Conservation (phyloP, 2,797 vertebrate species). For the Coregonus suidteri region DNA sequence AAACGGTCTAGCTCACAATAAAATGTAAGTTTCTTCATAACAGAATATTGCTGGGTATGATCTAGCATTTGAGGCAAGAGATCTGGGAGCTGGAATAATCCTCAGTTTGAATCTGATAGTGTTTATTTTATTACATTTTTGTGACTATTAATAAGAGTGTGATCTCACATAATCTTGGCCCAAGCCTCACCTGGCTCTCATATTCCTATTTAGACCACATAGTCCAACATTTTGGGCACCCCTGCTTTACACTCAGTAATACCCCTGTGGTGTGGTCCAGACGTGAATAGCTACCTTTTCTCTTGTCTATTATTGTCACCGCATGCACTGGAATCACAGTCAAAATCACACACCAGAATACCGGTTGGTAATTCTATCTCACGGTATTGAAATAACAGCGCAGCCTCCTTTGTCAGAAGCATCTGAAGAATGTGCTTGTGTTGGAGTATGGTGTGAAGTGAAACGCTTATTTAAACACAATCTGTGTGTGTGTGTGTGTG, state of each 20-base stretch:
- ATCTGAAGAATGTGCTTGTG: conserved; percentile 65
- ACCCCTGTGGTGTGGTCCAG: neutral
- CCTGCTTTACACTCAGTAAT: neutral
- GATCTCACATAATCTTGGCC: neutral
- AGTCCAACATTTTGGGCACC: neutral
- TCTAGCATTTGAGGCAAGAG: neutral
- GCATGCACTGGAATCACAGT: neutral
- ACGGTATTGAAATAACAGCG: conserved; percentile 59
- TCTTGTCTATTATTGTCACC: neutral
- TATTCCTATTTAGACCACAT: neutral
- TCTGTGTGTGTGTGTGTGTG: neutral
- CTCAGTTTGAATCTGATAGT: neutral
- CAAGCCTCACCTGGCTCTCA: neutral
- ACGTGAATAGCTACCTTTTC: neutral
- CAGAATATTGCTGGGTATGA: conserved; percentile 3
- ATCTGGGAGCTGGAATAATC: neutral
- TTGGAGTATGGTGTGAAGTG: conserved; percentile 39
- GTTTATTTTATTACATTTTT: neutral
- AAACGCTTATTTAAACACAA: conserved; percentile 24
- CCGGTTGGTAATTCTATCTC: conserved; percentile 36
- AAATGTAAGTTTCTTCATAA: neutral
- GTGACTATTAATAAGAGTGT: neutral
- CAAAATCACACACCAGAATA: neutral
- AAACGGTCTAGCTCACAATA: neutral
- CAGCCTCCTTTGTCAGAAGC: conserved; percentile 54